A percentile compares a stretch with the other conserved stretches of the same genome.
Conservation (phyloP, 2,888 invertebrate species). For the Diplazon laetatorius region DNA sequence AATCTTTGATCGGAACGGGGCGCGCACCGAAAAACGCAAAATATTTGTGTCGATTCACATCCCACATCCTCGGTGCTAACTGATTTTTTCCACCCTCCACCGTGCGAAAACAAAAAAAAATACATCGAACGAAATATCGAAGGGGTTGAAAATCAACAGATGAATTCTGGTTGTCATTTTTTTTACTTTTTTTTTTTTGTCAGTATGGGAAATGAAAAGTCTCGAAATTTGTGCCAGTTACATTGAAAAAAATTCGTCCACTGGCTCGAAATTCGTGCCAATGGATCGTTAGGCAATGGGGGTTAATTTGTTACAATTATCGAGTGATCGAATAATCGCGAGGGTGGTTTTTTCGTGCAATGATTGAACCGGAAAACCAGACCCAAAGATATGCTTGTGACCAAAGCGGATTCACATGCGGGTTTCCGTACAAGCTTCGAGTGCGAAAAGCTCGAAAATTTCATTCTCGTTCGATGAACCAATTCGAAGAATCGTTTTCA, state of each 20-base stretch:
- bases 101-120: background rate
- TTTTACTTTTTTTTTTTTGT: no score
- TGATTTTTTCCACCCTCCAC: background rate
- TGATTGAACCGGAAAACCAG: background rate
- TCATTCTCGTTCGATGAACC: background rate
- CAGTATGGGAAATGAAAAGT: no score
- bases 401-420: background rate
- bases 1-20: slow-evolving; percentile 29
- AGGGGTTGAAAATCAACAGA: background rate
- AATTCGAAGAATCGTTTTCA: slow-evolving; percentile 16
- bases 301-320: background rate
- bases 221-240: no score
- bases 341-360: background rate
- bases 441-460: background rate
- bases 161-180: no score
- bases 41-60: slow-evolving; percentile 17
- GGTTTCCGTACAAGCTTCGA: background rate
- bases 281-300: no score
- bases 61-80: no score
- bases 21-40: slow-evolving; percentile 22
- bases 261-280: no score
- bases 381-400: background rate
- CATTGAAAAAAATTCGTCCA: no score
- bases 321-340: background rate
- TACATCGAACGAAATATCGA: background rate